Evolutionary conservation across 2,797 vertebrate genomes (phyloP).

Genomic region (Rhabdophis nuchalis): DNA sequence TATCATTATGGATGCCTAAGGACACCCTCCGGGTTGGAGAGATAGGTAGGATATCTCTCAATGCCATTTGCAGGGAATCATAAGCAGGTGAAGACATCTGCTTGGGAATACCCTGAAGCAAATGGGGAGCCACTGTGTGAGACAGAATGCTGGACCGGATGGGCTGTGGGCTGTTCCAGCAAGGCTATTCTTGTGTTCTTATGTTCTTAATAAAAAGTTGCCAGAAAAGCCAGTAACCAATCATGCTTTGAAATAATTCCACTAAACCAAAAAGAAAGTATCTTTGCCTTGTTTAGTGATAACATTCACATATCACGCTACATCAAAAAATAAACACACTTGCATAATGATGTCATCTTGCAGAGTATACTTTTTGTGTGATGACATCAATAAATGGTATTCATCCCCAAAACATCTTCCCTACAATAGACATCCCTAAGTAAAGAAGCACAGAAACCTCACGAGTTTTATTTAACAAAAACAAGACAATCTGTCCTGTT

Average conservation of each 20-base stretch:
- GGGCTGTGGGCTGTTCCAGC: too few relatives aligned
- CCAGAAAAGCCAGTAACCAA: background rate
- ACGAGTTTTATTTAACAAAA: background rate
- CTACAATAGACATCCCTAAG: background rate
- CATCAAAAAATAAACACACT: background rate
- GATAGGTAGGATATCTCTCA: too few relatives aligned
- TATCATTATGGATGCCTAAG: too few relatives aligned
- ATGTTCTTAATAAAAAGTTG: too few relatives aligned
- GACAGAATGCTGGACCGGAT: too few relatives aligned
- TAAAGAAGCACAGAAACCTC: background rate
- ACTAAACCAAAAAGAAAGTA: background rate
- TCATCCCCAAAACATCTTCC: background rate
- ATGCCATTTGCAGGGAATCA: too few relatives aligned
- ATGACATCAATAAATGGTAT: background rate
- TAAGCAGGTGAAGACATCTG: too few relatives aligned
- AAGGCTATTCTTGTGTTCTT: too few relatives aligned
- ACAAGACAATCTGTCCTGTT: conserved; percentile 1
- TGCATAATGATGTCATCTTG: background rate
- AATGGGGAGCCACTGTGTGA: too few relatives aligned
- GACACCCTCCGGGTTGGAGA: too few relatives aligned
- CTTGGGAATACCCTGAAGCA: too few relatives aligned
- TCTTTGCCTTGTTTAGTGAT: background rate
- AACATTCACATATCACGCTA: background rate
- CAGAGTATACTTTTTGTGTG: background rate
- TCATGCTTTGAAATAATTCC: background rate